Evolutionary conservation across 2,797 vertebrate genomes (phyloP), one percentile per base, ranked within the genome.

Genomic region (Rhinella marina): DNA sequence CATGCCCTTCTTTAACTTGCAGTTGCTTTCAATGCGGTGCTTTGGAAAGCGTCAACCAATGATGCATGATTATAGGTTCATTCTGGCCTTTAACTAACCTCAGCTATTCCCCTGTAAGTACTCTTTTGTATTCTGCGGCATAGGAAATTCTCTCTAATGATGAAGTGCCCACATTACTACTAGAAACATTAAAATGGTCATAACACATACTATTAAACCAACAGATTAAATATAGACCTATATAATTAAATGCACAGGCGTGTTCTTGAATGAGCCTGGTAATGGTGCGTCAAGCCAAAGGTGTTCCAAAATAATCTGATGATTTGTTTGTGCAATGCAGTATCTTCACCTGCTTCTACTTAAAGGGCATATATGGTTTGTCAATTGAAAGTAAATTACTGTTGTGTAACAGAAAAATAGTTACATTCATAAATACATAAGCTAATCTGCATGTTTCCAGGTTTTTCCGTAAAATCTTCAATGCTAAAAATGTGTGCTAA

Each of bases 401-500:
- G 13, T 78, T 54, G 41, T n/a, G 41, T 50, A n/a, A 62, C 21
- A 8, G 7, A 62, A 23, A 21, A 76, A n/a, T 2, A 17, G 14
- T 17, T 19, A 59, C 54, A 59, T 59, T 59, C 14, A 14, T 21
- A 6, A 19, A 17, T 59, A 16, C 57, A 59, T 5, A 21, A 56
- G 4, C 12, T 56, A 56, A 13, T 59, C 57, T 59, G 57, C 57
- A 59, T 23, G 32, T 29, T 76, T 23, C 70, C 32, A 41, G 19
- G 21, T n/a, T 68, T 68, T 68, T 27, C 12, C 25, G 3, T 21
- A 41, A 41, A 0, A 41, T 41, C 41, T 41, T 41, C 41, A 41
- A 41, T 41, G 41, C 41, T 41, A n/a, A 11, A 78, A 78, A 81
- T 23, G 8, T 82, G 81, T 54, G 16, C 80, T 66, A 64, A 61